Evolutionary conservation across 1,140 invertebrate species (phyloP).

Genomic region (Ooceraea biroi): DNA sequence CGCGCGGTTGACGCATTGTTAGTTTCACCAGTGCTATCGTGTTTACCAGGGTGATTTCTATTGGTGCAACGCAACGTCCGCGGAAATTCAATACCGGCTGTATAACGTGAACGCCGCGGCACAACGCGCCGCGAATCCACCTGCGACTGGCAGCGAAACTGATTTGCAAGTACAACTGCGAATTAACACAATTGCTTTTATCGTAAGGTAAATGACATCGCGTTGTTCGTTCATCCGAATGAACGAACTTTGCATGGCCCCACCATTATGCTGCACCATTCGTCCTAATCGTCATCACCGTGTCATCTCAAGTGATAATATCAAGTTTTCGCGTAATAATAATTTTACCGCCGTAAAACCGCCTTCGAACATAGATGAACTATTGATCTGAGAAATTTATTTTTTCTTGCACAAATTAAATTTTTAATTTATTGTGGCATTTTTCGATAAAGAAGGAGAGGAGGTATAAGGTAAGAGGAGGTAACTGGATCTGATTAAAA

Average conservation of each 20-base stretch:
- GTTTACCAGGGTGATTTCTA: constrained; percentile 53
- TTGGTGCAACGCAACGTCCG: constrained; percentile 34
- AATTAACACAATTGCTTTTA: constrained; percentile 54
- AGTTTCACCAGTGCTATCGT: constrained; percentile 38
- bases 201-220: constrained; percentile 35
- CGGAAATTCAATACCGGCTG: constrained; percentile 54
- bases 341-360: not conserved
- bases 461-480: not conserved
- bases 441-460: not conserved
- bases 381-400: not conserved
- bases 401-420: constrained; percentile 7
- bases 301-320: not conserved
- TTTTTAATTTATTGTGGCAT: not conserved
- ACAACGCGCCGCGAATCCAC: constrained; percentile 30
- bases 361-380: not conserved
- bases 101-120: constrained; percentile 26
- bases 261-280: not conserved
- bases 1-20: constrained; percentile 43
- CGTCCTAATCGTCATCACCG: not conserved
- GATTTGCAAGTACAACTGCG: constrained; percentile 52
- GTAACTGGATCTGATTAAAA: not conserved
- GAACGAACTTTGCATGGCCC: not conserved
- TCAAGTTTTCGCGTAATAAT: not conserved
- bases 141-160: constrained; percentile 51
- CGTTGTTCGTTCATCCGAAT: constrained; percentile 24